Percentiles rank a stretch among this genome's conserved stretches.
phyloP scores from a whole-genome alignment of 2,113 vertebrate species.

The Odocoileus hemionus region DNA sequence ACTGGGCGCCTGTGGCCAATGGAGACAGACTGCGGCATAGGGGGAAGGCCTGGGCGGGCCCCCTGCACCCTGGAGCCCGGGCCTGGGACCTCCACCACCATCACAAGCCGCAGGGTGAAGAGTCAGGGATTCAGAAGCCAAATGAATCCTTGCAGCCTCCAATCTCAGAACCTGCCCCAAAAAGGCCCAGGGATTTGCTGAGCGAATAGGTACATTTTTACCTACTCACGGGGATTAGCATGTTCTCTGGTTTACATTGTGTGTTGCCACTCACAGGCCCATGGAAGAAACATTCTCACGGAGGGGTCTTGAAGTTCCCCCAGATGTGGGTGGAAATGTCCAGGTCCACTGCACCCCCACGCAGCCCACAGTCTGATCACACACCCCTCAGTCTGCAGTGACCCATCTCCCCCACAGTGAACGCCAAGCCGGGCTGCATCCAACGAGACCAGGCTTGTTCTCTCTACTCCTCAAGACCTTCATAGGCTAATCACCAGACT shows the following conservation, averaged over 20 bases:
- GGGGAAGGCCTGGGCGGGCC: accelerated
- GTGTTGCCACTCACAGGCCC: not conserved
- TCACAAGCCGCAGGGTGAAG: not conserved
- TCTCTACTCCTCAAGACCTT: not conserved
- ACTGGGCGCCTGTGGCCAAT: not conserved
- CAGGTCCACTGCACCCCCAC: no score
- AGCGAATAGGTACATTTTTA: not conserved
- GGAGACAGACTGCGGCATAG: not conserved
- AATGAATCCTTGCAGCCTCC: not conserved
- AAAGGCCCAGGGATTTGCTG: not conserved
- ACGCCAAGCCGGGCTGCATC: not conserved
- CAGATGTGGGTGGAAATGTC: not conserved
- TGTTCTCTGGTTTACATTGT: not conserved
- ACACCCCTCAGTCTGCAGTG: accelerated
- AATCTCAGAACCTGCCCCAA: not conserved
- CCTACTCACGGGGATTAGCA: not conserved
- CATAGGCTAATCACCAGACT: not conserved
- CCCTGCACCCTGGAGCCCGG: no score
- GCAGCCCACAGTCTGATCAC: no score
- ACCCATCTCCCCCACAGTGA: not conserved
- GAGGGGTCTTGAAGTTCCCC: not conserved
- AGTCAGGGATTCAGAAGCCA: not conserved
- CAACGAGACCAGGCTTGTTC: not conserved
- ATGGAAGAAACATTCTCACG: accelerated
- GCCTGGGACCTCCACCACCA: not conserved